Percentiles rank a stretch among this genome's conserved stretches.
phyloP scores from a whole-genome alignment of 2,888 invertebrate genomes.

The Lasioglossum calceatum region DNA sequence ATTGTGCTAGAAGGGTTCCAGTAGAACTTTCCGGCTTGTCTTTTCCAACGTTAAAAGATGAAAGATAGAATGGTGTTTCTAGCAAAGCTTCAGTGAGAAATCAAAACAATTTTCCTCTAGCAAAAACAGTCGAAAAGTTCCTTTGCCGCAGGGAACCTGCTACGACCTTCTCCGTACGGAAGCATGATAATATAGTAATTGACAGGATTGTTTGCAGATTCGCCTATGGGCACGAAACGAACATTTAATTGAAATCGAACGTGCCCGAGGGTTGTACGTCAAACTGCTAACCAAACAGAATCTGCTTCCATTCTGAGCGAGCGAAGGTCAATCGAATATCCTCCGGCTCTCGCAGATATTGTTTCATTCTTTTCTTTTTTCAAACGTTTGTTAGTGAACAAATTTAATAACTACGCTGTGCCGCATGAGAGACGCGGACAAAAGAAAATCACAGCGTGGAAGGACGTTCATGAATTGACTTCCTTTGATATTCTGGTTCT shows the following conservation, averaged over 20 bases:
- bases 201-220: conserved; percentile 52
- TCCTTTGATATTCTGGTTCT: neutral
- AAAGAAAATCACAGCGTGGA: neutral
- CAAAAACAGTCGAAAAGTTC: neutral
- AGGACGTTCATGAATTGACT: neutral
- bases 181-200: conserved; percentile 30
- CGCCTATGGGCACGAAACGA: conserved; percentile 61
- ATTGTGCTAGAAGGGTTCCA: neutral
- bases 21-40: neutral
- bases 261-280: conserved; percentile 57
- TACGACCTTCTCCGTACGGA: neutral
- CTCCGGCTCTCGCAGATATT: conserved; percentile 5
- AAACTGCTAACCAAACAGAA: conserved; percentile 39
- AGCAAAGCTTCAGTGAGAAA: neutral
- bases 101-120: neutral
- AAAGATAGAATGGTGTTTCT: neutral
- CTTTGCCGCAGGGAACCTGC: neutral
- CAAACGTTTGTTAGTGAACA: conserved; percentile 53
- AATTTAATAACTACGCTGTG: conserved; percentile 61
- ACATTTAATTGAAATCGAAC: conserved; percentile 75
- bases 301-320: conserved; percentile 19
- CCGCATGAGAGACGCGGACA: neutral
- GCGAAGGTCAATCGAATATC: conserved; percentile 45
- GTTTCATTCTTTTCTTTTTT: conserved; percentile 1
- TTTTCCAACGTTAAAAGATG: neutral